Evolutionary conservation across 2,797 vertebrate genomes (phyloP).

Genomic region (Phataginus tricuspis): DNA sequence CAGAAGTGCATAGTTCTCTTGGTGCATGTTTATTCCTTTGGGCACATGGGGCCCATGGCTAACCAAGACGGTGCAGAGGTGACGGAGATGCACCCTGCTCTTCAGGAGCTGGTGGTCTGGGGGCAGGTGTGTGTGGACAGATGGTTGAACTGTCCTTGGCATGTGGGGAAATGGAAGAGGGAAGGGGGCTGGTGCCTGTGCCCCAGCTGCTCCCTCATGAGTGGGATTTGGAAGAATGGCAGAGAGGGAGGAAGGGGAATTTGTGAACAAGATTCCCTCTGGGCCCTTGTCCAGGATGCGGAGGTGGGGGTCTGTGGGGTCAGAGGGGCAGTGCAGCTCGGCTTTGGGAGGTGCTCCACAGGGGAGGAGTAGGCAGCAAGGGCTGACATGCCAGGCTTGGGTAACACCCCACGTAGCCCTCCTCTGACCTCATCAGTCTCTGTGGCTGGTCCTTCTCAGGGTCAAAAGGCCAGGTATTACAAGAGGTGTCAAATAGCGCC

Average conservation of each 20-base stretch:
- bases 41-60: background rate
- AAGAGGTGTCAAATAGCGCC: background rate
- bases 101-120: background rate
- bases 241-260: background rate
- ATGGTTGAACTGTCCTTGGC: background rate
- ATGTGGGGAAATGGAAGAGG: background rate
- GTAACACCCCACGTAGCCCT: background rate
- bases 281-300: background rate
- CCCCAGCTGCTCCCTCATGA: background rate
- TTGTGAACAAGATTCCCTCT: background rate
- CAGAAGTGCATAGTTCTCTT: background rate
- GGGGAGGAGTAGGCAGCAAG: background rate
- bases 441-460: background rate
- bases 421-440: background rate
- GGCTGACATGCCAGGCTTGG: background rate
- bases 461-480: background rate
- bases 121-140: background rate
- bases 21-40: background rate
- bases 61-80: too few relatives aligned
- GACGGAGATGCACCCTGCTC: rapidly evolving
- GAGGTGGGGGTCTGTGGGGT: background rate
- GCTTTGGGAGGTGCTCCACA: background rate
- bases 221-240: background rate
- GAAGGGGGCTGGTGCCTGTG: background rate
- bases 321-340: background rate